These are phyloP conservation scores for Isichthys henryi DNA, from an alignment of 2,113 vertebrate species.

Conservation along the genomic window DNA sequence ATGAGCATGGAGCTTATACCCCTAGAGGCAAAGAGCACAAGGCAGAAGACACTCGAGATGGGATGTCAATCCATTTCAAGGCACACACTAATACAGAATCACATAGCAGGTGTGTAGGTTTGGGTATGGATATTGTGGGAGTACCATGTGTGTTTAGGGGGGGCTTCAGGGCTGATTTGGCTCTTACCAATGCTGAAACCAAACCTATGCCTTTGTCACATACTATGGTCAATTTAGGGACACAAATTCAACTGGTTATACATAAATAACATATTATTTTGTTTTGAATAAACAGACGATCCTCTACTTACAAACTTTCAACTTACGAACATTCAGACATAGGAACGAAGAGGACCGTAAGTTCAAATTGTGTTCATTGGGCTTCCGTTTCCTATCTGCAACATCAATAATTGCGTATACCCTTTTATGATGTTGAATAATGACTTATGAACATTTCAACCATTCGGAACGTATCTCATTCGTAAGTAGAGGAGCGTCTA, in stretches of 20 bases:
- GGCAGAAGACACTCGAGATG: not conserved
- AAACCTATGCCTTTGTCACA: not conserved
- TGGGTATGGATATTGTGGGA: not conserved
- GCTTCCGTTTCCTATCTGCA: no score
- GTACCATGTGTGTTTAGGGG: not conserved
- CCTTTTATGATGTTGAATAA: no score
- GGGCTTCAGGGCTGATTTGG: not conserved
- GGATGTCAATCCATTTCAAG: not conserved
- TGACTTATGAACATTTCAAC: no score
- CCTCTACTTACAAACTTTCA: no score
- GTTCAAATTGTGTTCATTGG: no score
- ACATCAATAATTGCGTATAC: no score
- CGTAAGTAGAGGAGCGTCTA: not conserved
- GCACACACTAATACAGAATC: not conserved
- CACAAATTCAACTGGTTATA: not conserved
- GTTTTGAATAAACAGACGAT: not conserved
- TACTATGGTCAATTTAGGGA: not conserved
- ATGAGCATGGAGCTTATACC: not conserved
- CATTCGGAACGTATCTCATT: no score
- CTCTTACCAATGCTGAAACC: not conserved
- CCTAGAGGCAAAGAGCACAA: not conserved
- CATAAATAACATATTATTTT: not conserved
- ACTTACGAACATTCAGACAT: no score
- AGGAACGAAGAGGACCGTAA: no score
- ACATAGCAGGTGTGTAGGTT: not conserved